Conservation (phyloP, 2,888 invertebrate species). For the Chirona hameri region DNA sequence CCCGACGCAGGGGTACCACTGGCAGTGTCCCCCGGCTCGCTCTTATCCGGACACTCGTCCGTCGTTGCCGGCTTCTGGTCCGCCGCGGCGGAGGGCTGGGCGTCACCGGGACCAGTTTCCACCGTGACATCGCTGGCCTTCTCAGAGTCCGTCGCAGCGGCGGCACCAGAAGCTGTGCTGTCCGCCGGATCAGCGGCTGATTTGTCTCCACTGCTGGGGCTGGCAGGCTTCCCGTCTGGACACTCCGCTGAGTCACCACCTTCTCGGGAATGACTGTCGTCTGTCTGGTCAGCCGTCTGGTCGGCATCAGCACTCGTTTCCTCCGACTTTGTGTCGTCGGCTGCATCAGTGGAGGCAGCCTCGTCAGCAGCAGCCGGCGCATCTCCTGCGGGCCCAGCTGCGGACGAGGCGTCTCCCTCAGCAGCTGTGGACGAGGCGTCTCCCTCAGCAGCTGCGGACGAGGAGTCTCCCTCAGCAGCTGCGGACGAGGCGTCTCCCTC, state of each 20-base stretch:
- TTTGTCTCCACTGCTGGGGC: background rate
- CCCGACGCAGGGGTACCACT: constrained; percentile 56
- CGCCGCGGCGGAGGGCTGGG: background rate
- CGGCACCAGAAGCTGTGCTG: background rate
- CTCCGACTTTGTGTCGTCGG: background rate
- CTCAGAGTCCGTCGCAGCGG: background rate
- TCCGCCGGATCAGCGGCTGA: background rate
- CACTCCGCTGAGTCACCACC: background rate
- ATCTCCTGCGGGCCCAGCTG: background rate
- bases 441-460: too few relatives aligned
- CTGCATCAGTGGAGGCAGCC: background rate
- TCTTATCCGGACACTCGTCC: too few relatives aligned
- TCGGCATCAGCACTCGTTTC: background rate
- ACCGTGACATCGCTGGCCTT: background rate
- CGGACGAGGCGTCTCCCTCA: background rate
- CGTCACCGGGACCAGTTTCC: background rate
- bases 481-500: too few relatives aligned
- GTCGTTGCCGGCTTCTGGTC: background rate
- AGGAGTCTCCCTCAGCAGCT: too few relatives aligned
- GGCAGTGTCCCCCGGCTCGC: background rate
- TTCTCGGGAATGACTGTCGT: too few relatives aligned
- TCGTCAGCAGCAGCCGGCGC: background rate
- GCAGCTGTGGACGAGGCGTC: background rate
- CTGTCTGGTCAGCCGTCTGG: too few relatives aligned
- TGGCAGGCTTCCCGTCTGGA: background rate